Evolutionary conservation across 2,888 invertebrate species (phyloP), one percentile per base, ranked within the genome.

Genomic region (Tortricodes alternella): DNA sequence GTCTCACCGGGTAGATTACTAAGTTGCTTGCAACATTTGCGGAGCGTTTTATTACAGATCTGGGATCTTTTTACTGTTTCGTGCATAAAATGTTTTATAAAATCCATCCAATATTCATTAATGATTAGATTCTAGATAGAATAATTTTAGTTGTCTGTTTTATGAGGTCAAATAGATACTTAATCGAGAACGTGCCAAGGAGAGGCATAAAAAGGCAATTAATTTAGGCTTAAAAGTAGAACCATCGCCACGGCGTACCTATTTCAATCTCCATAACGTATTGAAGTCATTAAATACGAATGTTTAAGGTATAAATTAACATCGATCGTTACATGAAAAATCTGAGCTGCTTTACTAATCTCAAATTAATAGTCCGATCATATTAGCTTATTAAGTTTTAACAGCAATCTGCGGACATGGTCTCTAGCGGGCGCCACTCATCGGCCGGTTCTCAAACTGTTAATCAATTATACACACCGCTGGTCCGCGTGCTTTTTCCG

Each of bases 401-500:
- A 72, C 75, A 72, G 61, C 62, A 66, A 64, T 58, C 65, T 62
- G 62, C 64, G 65, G 62, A 62, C 65, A 65, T 61, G 59, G 59
- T 51, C 63, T n/a, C n/a, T n/a, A n/a, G n/a, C n/a, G n/a, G 66
- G 61, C 76, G 71, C 71, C 75, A 71, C 60, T 70, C 68, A 74
- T 70, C 72, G 74, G 74, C 80, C 71, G 78, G 75, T 75, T 81
- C 79, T 83, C 80, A 76, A 83, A 84, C 85, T 82, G 82, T 79
- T 84, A 85, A 88, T 89, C 85, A 88, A 89, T 89, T 89, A 89
- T 80, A 82, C 85, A 83, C 80, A 69, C 82, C 76, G 83, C 74
- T 82, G 85, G 75, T 70, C 79, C 67, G 76, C 75, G 76, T 80
- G 76, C 82, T 85, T 85, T 78, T 87, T 85, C 82, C 83, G 74